A percentile compares a stretch with the other conserved stretches of the same genome.
These are phyloP conservation scores for Sinella curviseta DNA, from an alignment of 1,140 invertebrate genomes.

Conservation along the genomic window DNA sequence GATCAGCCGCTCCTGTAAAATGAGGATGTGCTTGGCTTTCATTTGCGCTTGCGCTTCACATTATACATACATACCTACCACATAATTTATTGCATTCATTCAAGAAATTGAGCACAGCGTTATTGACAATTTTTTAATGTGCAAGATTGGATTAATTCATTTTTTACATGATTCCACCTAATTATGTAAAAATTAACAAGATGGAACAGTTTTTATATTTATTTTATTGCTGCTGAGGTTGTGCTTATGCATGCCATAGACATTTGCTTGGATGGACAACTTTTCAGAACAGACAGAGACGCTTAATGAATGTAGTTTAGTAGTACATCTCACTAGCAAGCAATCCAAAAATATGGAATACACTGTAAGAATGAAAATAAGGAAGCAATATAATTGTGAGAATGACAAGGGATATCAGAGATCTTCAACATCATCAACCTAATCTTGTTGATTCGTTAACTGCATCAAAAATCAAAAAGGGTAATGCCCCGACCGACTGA, in stretches of 20 bases:
- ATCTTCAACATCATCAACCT: neutral
- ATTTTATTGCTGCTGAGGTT: neutral
- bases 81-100: conserved; percentile 9
- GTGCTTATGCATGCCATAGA: neutral
- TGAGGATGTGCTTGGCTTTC: neutral
- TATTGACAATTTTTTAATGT: neutral
- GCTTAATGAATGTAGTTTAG: neutral
- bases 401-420: neutral
- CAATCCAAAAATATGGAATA: conserved; percentile 1
- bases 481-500: conserved; percentile 30
- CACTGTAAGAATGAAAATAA: conserved; percentile 7
- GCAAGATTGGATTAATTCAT: neutral
- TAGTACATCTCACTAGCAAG: neutral
- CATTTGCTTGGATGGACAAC: neutral
- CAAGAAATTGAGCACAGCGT: conserved; percentile 1
- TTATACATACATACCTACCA: neutral
- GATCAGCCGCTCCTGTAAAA: conserved; percentile 54
- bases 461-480: conserved; percentile 15
- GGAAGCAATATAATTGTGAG: neutral
- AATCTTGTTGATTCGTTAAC: conserved; percentile 8
- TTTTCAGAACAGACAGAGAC: neutral
- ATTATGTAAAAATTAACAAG: neutral
- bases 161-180: neutral
- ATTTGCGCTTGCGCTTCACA: neutral
- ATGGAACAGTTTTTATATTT: neutral